These are phyloP conservation scores for Halocynthia roretzi DNA, from an alignment of 23 tunicate species.

Conservation along the genomic window DNA sequence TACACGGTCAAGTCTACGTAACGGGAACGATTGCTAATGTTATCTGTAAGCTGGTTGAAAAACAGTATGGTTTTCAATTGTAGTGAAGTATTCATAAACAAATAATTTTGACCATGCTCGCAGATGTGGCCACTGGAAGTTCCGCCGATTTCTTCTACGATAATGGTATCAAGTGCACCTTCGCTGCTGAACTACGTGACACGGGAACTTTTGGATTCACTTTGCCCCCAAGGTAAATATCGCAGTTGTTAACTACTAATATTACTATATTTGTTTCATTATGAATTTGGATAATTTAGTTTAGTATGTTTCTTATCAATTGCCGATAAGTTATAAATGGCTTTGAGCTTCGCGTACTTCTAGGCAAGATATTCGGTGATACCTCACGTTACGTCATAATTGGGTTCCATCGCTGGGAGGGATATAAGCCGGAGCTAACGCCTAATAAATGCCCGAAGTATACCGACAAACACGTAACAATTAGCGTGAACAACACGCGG, in stretches of 20 bases:
- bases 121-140: slow-evolving; percentile 75
- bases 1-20: slow-evolving; percentile 38
- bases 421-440: no score
- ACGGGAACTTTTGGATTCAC: slow-evolving; percentile 75
- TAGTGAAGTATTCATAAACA: neutral
- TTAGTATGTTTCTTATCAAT: neutral
- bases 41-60: slow-evolving; percentile 50
- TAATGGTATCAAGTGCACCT: slow-evolving; percentile 56
- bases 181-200: slow-evolving; percentile 84
- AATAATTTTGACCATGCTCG: neutral
- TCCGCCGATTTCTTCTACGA: slow-evolving; percentile 70
- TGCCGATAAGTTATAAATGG: neutral
- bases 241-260: neutral
- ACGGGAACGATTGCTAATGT: slow-evolving; percentile 65
- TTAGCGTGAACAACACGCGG: no score
- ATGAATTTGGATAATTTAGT: neutral
- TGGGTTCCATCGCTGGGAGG: no score
- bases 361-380: neutral
- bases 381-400: no score
- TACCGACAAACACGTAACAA: no score
- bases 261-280: neutral
- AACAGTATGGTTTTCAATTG: neutral
- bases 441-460: no score
- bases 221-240: slow-evolving; percentile 55
- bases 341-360: neutral